These are phyloP conservation scores for Tenthredo distinguenda DNA, from an alignment of 2,888 invertebrate species.

Conservation along the genomic window DNA sequence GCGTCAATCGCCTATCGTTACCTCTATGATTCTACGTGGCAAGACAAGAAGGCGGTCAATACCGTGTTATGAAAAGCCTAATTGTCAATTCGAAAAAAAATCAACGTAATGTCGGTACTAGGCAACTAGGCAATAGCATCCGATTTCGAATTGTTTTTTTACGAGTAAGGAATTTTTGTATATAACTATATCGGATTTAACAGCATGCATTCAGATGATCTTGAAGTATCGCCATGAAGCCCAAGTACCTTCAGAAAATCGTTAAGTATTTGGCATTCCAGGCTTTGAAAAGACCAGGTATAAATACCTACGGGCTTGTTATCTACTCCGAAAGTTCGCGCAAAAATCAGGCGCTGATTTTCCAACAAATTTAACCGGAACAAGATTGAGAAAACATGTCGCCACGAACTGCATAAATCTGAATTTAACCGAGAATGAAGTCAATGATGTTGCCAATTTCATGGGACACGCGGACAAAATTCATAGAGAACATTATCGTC, in stretches of 20 bases:
- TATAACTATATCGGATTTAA: too few species aligned
- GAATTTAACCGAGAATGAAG: constrained; percentile 60
- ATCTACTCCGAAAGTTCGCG: constrained; percentile 59
- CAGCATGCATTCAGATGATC: constrained; percentile 48
- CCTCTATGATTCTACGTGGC: too few species aligned
- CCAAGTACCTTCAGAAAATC: constrained; percentile 30
- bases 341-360: constrained; percentile 59
- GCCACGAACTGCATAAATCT: constrained; percentile 60
- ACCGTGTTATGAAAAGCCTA: too few species aligned
- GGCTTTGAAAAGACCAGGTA: constrained; percentile 23
- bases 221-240: constrained; percentile 31
- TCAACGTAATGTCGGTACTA: too few species aligned
- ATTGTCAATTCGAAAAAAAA: too few species aligned
- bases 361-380: constrained; percentile 58
- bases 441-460: constrained; percentile 61
- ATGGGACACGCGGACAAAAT: constrained; percentile 62
- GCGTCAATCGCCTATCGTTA: too few species aligned
- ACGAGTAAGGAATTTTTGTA: too few species aligned
- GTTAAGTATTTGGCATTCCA: constrained; percentile 50
- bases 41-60: too few species aligned
- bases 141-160: too few species aligned
- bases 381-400: constrained; percentile 60
- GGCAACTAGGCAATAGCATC: too few species aligned
- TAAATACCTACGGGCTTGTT: constrained; percentile 58
- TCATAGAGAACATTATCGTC: constrained; percentile 59